Evolutionary conservation across 2,797 vertebrate species (phyloP), one percentile per base, ranked within the genome.

Genomic region (Sebastolobus alascanus): DNA sequence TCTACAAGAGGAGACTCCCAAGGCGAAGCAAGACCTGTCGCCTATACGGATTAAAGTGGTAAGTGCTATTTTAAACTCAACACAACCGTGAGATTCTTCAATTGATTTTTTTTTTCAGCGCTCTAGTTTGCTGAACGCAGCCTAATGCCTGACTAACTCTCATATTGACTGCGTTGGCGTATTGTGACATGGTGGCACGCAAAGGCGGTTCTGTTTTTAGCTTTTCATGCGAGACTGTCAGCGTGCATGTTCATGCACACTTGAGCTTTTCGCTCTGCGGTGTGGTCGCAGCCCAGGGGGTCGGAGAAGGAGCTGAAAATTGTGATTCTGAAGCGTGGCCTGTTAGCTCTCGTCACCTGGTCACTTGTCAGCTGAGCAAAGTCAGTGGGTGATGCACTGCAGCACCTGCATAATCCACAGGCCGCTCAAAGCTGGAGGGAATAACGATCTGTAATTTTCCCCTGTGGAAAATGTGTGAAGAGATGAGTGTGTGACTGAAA

Each of bases 11-110:
- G 92, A 93, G 18, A 82, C 85, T 64, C 91, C 90, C 63, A 95
- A 93, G 69, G 94, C 89, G 9, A 95, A 90, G 77, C 93, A 90
- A 40, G 96, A 95, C 89, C 89, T 96, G 78, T 96, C 96, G 35
- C 95, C 96, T n/a, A 96, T 96, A 90, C 90, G 88, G 90, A 96
- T 96, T 79, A 95, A 96, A 86, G 94, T 96, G 94, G 95, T 96
- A 88, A 78, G 94, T 91, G 66, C 68, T 73, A 46, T 68, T 85
- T 79, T 77, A 78, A 84, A 68, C 4, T 6, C 14, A 56, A 75
- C 65, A 10, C 35, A 59, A 18, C 11, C 1, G 1, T 31, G 25
- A 72, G 40, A 67, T 37, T 77, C 61, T 22, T 38, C 50, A 67
- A 68, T 73, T 33, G 52, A 35, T 68, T 56, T 58, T 33, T 65